Percentiles rank a stretch among this genome's conserved stretches.
Conservation (phyloP, 1,140 invertebrate genomes). For the Orchestia grillus region DNA sequence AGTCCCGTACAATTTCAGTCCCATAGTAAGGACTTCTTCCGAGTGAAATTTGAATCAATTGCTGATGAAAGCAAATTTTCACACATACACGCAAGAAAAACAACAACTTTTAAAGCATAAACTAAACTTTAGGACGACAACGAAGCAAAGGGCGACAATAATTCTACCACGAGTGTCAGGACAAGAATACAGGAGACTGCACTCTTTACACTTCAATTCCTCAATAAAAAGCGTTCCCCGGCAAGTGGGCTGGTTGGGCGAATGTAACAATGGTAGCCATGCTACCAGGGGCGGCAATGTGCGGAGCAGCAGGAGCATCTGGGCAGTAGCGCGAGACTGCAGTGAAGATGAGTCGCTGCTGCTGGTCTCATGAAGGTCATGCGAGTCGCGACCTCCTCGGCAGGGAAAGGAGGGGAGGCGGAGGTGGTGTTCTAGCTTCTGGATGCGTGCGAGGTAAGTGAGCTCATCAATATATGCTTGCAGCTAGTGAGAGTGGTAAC, state of each 20-base stretch:
- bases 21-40: not conserved
- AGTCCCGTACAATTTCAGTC: not conserved
- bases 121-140: not conserved
- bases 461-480: not conserved
- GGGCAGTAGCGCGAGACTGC: not conserved
- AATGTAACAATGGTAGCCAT: not conserved
- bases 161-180: not conserved
- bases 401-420: conserved; percentile 15
- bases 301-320: not conserved
- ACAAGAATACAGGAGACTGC: not conserved
- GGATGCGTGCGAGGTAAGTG: not conserved
- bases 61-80: not conserved
- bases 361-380: conserved; percentile 32
- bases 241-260: not conserved
- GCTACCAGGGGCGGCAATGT: not conserved
- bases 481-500: not conserved
- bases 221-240: not conserved
- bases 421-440: not conserved
- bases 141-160: not conserved
- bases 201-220: not conserved
- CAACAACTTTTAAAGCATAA: not conserved
- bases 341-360: conserved; percentile 14
- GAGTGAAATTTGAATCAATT: not conserved
- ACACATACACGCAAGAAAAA: not conserved
- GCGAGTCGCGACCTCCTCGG: not conserved